A percentile compares a stretch with the other conserved stretches of the same genome.
Conservation (phyloP, 2,888 invertebrate genomes). For the Tryphoninae sp. region DNA sequence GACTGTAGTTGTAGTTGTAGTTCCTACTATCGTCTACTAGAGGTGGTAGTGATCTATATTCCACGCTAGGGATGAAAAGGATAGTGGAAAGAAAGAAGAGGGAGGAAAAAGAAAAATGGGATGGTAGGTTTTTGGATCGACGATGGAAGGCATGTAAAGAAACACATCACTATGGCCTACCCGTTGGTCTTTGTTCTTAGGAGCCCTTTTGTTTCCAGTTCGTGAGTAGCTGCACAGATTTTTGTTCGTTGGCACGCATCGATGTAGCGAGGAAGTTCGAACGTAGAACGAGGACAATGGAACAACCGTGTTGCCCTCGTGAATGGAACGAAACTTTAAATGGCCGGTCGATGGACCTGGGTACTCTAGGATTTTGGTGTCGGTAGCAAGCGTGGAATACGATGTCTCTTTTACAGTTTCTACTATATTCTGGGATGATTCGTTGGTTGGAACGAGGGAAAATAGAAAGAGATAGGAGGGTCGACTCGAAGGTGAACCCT, state of each 20-base stretch:
- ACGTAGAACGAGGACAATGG: too few species aligned
- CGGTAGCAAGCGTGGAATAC: background rate
- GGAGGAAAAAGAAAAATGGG: background rate
- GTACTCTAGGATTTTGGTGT: background rate
- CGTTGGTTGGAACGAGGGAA: conserved; percentile 4
- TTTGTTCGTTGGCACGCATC: background rate
- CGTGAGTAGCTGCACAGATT: background rate
- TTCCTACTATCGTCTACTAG: conserved; percentile 25
- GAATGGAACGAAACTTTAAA: background rate
- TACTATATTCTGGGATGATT: background rate
- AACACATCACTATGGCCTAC: too few species aligned
- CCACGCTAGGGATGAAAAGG: conserved; percentile 47
- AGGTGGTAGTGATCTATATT: conserved; percentile 44
- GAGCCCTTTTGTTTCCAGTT: background rate
- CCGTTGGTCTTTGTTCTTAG: background rate
- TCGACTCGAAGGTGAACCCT: background rate
- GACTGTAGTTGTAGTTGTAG: conserved; percentile 2
- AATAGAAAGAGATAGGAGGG: conserved; percentile 11
- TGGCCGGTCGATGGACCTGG: background rate
- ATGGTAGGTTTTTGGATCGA: conserved; percentile 26
- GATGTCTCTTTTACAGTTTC: too few species aligned
- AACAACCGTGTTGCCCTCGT: too few species aligned
- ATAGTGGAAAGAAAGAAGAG: conserved; percentile 40
- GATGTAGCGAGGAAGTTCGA: background rate
- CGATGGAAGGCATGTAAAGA: background rate